Conservation (phyloP, 1,140 invertebrate genomes). For the Temnothorax curvispinosus region DNA sequence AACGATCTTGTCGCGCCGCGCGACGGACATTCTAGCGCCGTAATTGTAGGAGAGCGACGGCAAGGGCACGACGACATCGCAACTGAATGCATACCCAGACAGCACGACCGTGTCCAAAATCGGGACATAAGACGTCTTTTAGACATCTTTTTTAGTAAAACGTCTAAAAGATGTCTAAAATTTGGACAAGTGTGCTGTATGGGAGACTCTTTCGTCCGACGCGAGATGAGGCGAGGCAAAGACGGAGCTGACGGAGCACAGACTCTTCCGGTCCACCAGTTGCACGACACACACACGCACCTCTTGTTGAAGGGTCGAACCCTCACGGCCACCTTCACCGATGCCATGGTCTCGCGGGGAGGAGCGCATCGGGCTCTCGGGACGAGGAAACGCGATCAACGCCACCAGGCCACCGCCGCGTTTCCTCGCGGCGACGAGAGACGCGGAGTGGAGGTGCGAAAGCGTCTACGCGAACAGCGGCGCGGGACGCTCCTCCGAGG, state of each 20-base stretch:
- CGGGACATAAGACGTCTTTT: no score
- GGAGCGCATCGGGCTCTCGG: constrained; percentile 71
- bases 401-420: not conserved
- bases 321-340: constrained; percentile 93
- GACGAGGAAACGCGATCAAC: not conserved
- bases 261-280: constrained; percentile 18
- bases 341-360: constrained; percentile 88
- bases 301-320: constrained; percentile 94
- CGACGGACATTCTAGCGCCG: not conserved
- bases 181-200: no score
- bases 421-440: not conserved
- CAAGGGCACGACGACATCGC: not conserved
- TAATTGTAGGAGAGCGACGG: not conserved
- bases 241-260: not conserved
- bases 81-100: no score
- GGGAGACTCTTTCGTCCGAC: not conserved
- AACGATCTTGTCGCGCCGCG: not conserved
- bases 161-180: no score
- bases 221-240: not conserved
- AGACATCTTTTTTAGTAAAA: no score
- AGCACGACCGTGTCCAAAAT: no score
- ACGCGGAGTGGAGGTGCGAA: not conserved
- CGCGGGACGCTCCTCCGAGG: no score
- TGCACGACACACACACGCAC: constrained; percentile 82
- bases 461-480: not conserved